Percentiles rank a stretch among this genome's conserved stretches.
These are phyloP conservation scores for Anagrus nilaparvatae DNA, from an alignment of 1,140 invertebrate species.

Conservation along the genomic window DNA sequence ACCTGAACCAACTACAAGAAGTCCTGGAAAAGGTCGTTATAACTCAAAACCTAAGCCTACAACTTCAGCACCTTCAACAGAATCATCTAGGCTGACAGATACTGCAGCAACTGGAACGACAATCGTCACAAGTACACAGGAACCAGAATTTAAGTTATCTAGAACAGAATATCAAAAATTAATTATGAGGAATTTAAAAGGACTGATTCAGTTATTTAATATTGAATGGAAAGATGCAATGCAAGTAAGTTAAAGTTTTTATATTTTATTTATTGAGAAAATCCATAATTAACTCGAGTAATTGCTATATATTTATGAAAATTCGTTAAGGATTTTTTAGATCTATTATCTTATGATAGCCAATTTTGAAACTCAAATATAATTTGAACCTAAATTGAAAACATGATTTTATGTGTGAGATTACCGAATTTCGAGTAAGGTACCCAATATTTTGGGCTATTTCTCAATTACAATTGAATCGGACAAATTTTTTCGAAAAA, in stretches of 20 bases:
- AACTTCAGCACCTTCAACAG: neutral
- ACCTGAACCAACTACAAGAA: constrained; percentile 23
- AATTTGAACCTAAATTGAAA: too few relatives aligned
- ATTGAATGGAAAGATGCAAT: constrained; percentile 43
- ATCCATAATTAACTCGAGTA: neutral
- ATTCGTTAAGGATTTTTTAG: too few relatives aligned
- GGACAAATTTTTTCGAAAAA: too few relatives aligned
- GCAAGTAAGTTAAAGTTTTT: constrained; percentile 32
- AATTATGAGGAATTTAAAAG: constrained; percentile 38
- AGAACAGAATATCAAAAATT: constrained; percentile 28
- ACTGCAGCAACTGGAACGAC: constrained; percentile 3
- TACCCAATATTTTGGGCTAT: too few relatives aligned
- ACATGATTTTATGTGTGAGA: too few relatives aligned
- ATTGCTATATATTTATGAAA: neutral
- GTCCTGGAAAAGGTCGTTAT: neutral
- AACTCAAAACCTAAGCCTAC: neutral
- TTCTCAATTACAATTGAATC: too few relatives aligned
- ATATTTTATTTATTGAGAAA: too few relatives aligned
- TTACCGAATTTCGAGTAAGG: too few relatives aligned
- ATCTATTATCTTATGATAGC: too few relatives aligned
- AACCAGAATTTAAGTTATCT: constrained; percentile 30
- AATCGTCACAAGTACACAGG: constrained; percentile 24
- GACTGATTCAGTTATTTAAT: constrained; percentile 40
- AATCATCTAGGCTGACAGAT: neutral
- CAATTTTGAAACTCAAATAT: too few relatives aligned